Base-by-base conservation (phyloP, 2,797 vertebrate genomes). In the Cetoscarus ocellatus region DNA sequence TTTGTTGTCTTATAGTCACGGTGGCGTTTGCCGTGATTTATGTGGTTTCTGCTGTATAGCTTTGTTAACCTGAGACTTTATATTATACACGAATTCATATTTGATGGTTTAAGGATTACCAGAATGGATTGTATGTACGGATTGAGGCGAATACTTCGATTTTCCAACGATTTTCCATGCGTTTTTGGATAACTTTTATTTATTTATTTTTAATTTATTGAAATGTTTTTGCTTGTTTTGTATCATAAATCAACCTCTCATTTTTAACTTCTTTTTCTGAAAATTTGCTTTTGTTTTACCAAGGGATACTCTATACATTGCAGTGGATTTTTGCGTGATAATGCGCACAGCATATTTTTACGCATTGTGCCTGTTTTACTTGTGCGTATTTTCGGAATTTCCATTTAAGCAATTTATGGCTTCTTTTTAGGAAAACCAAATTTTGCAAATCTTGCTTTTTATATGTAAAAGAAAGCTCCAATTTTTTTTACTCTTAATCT, bases 1-100 rank as follows among this genome's bases (percentile, higher is more conserved):
- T 93, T 96, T 93, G 70, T 92, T 95, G 94, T 94, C 92, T 95
- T 94, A 95, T 87, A 91, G 92, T 93, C 94, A 94, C 90, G 85
- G 89, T 89, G 90, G 91, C 94, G 90, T 93, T 88, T 81, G 88
- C 86, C 61, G 89, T 95, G 95, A 95, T 96, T 95, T 96, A 96
- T 95, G 94, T 92, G 74, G 86, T 93, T 95, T 95, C 94, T 89
- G 86, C 93, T 77, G 86, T 91, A 92, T 87, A 93, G 90, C 92
- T 92, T 89, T 92, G 91, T 94, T 93, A 93, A 92, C 85, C 86
- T 87, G 85, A 79, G 80, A 75, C 70, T 66, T 88, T 88, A 86
- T 90, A 86, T 89, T 91, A 88, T 82, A 87, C 79, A 91, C 43
- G 53, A 61, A 88, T 90, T 83, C 59, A 74, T 68, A 76, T 63